Evolutionary conservation across 2,888 invertebrate genomes (phyloP).

Genomic region (Heliothis peltigera): DNA sequence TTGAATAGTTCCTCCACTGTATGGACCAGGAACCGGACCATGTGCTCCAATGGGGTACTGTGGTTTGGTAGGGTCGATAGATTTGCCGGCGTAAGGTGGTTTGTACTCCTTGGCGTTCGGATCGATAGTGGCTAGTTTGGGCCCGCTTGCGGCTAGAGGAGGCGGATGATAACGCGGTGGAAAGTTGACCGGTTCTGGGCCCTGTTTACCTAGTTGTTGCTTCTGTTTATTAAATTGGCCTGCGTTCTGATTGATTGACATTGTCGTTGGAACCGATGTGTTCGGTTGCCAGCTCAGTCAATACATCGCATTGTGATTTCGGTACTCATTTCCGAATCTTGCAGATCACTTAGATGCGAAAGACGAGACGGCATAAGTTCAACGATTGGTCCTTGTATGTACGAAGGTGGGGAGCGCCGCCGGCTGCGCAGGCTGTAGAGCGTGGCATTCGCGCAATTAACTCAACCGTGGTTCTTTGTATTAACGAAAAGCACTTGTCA

Average conservation of each 20-base stretch:
- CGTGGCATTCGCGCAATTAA: slow-evolving; percentile 88
- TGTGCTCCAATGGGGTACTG: slow-evolving; percentile 79
- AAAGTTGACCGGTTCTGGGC: slow-evolving; percentile 88
- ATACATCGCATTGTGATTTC: slow-evolving; percentile 70
- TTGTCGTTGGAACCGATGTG: slow-evolving; percentile 78
- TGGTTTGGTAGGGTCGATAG: slow-evolving; percentile 79
- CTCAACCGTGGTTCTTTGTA: slow-evolving; percentile 62
- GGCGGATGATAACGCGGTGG: slow-evolving; percentile 95
- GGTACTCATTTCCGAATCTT: slow-evolving; percentile 78
- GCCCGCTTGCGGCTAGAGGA: slow-evolving; percentile 91
- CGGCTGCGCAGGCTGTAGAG: slow-evolving; percentile 87
- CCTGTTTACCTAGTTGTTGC: slow-evolving; percentile 89
- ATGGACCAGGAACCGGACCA: slow-evolving; percentile 72
- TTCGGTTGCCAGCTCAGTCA: slow-evolving; percentile 76
- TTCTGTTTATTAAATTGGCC: slow-evolving; percentile 87
- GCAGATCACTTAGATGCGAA: slow-evolving; percentile 75
- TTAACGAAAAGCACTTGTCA: slow-evolving; percentile 60
- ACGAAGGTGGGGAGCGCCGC: slow-evolving; percentile 85
- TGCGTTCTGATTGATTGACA: slow-evolving; percentile 88
- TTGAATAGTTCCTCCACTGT: slow-evolving; percentile 78
- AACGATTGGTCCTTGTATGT: slow-evolving; percentile 89
- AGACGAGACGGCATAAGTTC: slow-evolving; percentile 82
- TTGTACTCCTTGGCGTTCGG: slow-evolving; percentile 85
- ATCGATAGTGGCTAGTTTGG: slow-evolving; percentile 91
- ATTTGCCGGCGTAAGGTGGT: slow-evolving; percentile 81